Conservation (phyloP, 2,797 vertebrate species). For the Urophycis tenuis region DNA sequence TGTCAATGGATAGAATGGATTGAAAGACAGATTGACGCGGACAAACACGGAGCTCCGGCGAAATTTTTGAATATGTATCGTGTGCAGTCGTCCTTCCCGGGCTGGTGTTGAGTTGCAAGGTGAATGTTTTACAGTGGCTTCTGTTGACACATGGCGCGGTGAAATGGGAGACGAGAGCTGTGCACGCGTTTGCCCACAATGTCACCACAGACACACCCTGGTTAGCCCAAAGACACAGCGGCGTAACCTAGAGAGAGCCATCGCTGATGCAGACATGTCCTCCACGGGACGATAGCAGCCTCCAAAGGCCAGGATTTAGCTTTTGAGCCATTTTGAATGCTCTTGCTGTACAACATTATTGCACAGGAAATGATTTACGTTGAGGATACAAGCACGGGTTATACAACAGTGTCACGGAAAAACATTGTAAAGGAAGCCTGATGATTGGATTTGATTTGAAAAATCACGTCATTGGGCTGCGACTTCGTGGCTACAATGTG, state of each 20-base stretch:
- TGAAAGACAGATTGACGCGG: background rate
- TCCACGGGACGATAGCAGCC: background rate
- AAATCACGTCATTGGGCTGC: too few relatives aligned
- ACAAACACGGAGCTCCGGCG: background rate
- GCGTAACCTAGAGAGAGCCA: too few relatives aligned
- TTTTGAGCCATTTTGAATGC: too few relatives aligned
- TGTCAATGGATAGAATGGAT: background rate
- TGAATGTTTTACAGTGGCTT: constrained; percentile 35
- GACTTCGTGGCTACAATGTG: too few relatives aligned
- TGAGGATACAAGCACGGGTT: background rate
- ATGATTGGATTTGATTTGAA: too few relatives aligned
- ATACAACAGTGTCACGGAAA: too few relatives aligned
- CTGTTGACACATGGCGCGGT: constrained; percentile 33
- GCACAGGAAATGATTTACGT: background rate
- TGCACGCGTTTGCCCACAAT: constrained; percentile 35
- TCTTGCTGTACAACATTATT: background rate
- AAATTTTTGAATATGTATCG: background rate
- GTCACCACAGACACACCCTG: constrained; percentile 38
- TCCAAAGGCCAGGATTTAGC: too few relatives aligned
- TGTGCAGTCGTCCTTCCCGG: constrained; percentile 16
- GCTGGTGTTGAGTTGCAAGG: constrained; percentile 41
- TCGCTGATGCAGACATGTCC: too few relatives aligned
- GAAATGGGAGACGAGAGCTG: constrained; percentile 39
- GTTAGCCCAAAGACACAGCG: constrained; percentile 33
- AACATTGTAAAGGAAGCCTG: too few relatives aligned